phyloP scores from a whole-genome alignment of 2,888 invertebrate species.

The Ommatoiulus sabulosus region DNA sequence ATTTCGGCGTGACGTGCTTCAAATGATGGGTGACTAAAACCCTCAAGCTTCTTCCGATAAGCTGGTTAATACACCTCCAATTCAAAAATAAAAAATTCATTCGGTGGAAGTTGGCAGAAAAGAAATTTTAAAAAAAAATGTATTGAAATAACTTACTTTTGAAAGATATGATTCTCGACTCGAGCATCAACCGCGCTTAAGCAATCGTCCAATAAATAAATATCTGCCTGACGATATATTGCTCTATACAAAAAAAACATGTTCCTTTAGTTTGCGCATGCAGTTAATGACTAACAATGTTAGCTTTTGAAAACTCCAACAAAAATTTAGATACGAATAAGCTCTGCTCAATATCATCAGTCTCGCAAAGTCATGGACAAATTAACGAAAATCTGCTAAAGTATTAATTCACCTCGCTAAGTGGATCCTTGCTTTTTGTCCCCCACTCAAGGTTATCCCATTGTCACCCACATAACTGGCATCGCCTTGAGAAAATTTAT shows the following conservation, averaged over 20 bases:
- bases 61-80: slow-evolving; percentile 47
- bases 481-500: slow-evolving; percentile 69
- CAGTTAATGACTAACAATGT: too few relatives aligned
- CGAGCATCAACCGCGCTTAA: slow-evolving; percentile 91
- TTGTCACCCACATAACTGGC: slow-evolving; percentile 71
- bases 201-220: slow-evolving; percentile 91
- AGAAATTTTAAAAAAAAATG: too few relatives aligned
- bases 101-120: too few relatives aligned
- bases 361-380: too few relatives aligned
- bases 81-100: not conserved
- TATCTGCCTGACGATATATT: slow-evolving; percentile 81
- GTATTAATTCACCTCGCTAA: slow-evolving; percentile 67
- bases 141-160: slow-evolving; percentile 71
- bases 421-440: slow-evolving; percentile 72
- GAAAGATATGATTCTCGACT: slow-evolving; percentile 89
- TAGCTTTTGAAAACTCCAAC: too few relatives aligned
- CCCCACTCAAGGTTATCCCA: slow-evolving; percentile 72
- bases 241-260: slow-evolving; percentile 70
- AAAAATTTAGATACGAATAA: too few relatives aligned
- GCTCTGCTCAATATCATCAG: too few relatives aligned
- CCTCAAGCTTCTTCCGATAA: not conserved
- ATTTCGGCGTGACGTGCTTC: slow-evolving; percentile 33
- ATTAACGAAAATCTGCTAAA: too few relatives aligned
- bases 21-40: slow-evolving; percentile 51
- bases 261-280: too few relatives aligned